Conservation (phyloP, 1,140 invertebrate genomes). For the Polypedilum vanderplanki region DNA sequence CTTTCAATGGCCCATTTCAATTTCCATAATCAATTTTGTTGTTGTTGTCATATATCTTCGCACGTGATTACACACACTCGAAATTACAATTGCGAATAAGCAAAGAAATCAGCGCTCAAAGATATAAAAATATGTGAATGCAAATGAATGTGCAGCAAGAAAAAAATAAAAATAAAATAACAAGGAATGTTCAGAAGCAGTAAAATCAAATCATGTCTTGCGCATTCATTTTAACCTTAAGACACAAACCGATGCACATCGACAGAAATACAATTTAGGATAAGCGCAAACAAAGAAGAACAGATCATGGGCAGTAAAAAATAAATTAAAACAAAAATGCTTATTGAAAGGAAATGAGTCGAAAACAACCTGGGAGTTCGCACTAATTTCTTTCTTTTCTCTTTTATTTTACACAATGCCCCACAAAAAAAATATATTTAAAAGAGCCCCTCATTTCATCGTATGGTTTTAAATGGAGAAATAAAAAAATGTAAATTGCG, state of each 20-base stretch:
- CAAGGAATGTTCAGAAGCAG: conserved; percentile 2
- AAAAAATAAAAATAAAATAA: background rate
- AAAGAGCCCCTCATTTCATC: background rate
- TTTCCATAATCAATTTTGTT: conserved; percentile 9
- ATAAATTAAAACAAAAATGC: conserved; percentile 20
- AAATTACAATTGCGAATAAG: background rate
- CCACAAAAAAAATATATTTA: background rate
- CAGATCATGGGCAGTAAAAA: conserved; percentile 15
- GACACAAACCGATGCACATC: background rate
- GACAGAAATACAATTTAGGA: conserved; percentile 11
- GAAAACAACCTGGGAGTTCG: conserved; percentile 10
- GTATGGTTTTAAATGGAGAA: conserved; percentile 2
- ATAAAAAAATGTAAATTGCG: background rate
- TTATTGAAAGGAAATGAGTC: conserved; percentile 18
- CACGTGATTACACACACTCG: background rate
- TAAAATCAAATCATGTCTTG: conserved; percentile 18
- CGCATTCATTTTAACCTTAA: conserved; percentile 6
- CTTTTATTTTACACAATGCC: background rate
- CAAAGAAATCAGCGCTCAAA: background rate
- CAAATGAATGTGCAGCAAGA: background rate
- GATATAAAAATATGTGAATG: background rate
- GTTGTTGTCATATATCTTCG: conserved; percentile 2
- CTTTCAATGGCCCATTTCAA: background rate
- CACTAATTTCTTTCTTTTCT: conserved; percentile 5
- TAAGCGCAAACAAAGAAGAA: background rate